Percentiles rank a stretch among this genome's conserved stretches.
These are phyloP conservation scores for Ferdinandea cuprea DNA, from an alignment of 2,888 invertebrate species.

Conservation along the genomic window DNA sequence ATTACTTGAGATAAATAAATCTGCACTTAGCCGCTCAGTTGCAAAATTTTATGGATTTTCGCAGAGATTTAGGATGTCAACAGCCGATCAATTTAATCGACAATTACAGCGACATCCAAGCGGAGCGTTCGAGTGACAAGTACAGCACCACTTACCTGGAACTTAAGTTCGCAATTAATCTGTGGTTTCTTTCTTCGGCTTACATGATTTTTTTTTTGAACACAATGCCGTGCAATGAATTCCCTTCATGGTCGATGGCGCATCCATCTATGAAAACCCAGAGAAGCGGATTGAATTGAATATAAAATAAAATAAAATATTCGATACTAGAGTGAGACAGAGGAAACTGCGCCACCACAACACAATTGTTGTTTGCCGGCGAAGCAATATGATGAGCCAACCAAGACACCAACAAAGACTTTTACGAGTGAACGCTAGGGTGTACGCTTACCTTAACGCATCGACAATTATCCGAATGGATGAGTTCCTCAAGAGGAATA, in stretches of 20 bases:
- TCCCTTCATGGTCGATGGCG: conserved; percentile 68
- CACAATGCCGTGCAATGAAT: conserved; percentile 45
- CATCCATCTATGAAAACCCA: conserved; percentile 55
- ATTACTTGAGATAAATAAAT: conserved; percentile 26
- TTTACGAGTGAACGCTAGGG: conserved; percentile 68
- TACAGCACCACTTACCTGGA: conserved; percentile 64
- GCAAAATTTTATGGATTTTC: conserved; percentile 32
- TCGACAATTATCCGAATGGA: conserved; percentile 83
- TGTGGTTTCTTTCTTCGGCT: conserved; percentile 59
- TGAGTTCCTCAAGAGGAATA: conserved; percentile 76
- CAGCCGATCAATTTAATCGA: conserved; percentile 68
- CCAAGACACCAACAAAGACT: conserved; percentile 62
- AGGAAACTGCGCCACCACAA: conserved; percentile 56
- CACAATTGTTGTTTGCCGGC: conserved; percentile 41
- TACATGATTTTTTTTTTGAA: conserved; percentile 43
- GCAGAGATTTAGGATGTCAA: conserved; percentile 58
- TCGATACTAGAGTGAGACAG: conserved; percentile 52
- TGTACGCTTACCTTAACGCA: conserved; percentile 83
- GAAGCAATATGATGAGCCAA: conserved; percentile 53
- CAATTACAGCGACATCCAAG: conserved; percentile 58
- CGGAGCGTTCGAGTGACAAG: conserved; percentile 69
- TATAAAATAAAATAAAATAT: conserved; percentile 55
- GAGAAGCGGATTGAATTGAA: conserved; percentile 60
- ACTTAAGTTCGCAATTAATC: conserved; percentile 69
- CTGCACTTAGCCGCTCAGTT: background rate